phyloP scores from a whole-genome alignment of 2,888 invertebrate species.

The Cremastobaeus sp. region DNA sequence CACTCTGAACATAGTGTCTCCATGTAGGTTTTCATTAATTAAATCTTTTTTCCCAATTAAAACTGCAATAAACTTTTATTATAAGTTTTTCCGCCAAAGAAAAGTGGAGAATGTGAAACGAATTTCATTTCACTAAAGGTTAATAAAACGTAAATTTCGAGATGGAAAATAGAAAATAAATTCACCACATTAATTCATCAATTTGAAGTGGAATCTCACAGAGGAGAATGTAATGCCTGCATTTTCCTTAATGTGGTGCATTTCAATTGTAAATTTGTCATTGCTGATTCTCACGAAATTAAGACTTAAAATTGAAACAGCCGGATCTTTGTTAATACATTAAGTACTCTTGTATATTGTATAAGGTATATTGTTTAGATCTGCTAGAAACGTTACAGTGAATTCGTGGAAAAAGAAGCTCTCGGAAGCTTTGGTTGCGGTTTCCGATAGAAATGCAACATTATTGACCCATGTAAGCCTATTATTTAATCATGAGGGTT shows the following conservation, averaged over 20 bases:
- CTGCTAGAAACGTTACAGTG: constrained; percentile 10
- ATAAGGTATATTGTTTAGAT: constrained; percentile 24
- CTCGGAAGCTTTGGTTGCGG: constrained; percentile 8
- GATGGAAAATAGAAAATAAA: too few relatives aligned
- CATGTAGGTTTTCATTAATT: too few relatives aligned
- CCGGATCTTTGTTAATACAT: constrained; percentile 29
- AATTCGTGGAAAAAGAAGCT: constrained; percentile 16
- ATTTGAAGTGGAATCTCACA: too few relatives aligned
- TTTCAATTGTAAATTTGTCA: constrained; percentile 20
- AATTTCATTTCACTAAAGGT: too few relatives aligned
- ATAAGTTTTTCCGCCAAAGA: too few relatives aligned
- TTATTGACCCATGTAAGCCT: constrained; percentile 25
- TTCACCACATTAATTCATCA: too few relatives aligned
- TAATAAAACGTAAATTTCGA: too few relatives aligned
- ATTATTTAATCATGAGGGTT: constrained; percentile 34
- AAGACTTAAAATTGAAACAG: constrained; percentile 21
- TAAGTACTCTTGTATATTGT: constrained; percentile 30
- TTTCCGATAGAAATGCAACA: constrained; percentile 17
- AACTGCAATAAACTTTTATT: too few relatives aligned
- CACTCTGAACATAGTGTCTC: too few relatives aligned
- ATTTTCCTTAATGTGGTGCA: constrained; percentile 5
- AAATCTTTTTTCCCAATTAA: too few relatives aligned
- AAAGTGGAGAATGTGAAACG: too few relatives aligned
- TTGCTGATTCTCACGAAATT: constrained; percentile 11
- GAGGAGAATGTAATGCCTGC: too few relatives aligned